Percentiles rank a stretch among this genome's conserved stretches.
phyloP scores from a whole-genome alignment of 2,888 invertebrate genomes.

The Eustalomyia histrio region DNA sequence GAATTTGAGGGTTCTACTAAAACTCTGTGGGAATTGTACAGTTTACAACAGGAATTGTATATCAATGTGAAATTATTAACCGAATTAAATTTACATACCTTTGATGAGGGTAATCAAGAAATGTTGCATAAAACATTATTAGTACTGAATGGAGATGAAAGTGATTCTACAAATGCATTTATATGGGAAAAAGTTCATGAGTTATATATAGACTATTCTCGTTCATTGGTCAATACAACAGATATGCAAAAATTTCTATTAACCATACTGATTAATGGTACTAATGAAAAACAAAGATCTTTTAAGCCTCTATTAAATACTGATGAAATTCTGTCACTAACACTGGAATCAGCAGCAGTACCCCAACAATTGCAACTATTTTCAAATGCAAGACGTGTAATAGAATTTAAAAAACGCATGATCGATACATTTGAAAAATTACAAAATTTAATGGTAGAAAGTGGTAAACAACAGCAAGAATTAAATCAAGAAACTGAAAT shows the following conservation, averaged over 20 bases:
- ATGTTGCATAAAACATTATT: constrained; percentile 58
- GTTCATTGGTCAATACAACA: constrained; percentile 71
- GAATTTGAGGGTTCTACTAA: constrained; percentile 72
- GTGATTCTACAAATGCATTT: constrained; percentile 43
- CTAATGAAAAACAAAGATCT: constrained; percentile 64
- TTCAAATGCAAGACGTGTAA: constrained; percentile 70
- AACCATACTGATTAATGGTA: constrained; percentile 70
- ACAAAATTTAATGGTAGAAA: constrained; percentile 72
- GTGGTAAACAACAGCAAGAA: constrained; percentile 25
- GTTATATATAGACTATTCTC: constrained; percentile 57
- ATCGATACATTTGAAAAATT: constrained; percentile 74
- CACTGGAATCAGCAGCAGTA: constrained; percentile 18
- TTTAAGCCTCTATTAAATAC: constrained; percentile 68
- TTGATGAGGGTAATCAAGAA: constrained; percentile 66
- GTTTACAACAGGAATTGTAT: constrained; percentile 71
- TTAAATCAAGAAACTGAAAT: background rate
- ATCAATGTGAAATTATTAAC: constrained; percentile 71
- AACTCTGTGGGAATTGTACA: constrained; percentile 74
- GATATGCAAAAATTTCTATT: constrained; percentile 74
- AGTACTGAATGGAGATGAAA: constrained; percentile 61
- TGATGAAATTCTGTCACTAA: constrained; percentile 67
- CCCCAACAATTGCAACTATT: constrained; percentile 69
- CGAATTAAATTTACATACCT: constrained; percentile 68
- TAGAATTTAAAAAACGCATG: constrained; percentile 74
- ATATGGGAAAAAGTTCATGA: constrained; percentile 57